Conservation (phyloP, 1,140 invertebrate species). For the Aphelinus certus region DNA sequence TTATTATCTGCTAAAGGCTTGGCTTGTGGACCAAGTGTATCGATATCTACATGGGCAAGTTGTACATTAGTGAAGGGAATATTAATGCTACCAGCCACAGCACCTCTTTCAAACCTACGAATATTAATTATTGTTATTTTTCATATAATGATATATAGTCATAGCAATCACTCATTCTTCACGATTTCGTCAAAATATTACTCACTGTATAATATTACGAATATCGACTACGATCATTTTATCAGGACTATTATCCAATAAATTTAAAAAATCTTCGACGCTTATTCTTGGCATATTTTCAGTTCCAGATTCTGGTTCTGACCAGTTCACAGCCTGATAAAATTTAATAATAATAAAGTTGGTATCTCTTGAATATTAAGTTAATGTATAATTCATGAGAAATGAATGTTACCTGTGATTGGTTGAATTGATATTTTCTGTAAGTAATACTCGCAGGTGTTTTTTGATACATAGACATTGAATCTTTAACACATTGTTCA, state of each 20-base stretch:
- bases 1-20: slow-evolving; percentile 68
- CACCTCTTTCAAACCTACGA: slow-evolving; percentile 77
- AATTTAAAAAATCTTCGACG: slow-evolving; percentile 81
- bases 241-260: slow-evolving; percentile 73
- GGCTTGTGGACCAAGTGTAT: slow-evolving; percentile 73
- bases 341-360: no score
- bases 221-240: slow-evolving; percentile 83
- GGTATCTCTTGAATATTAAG: slow-evolving; percentile 30
- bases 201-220: slow-evolving; percentile 76
- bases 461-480: slow-evolving; percentile 83
- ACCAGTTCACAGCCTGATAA: slow-evolving; percentile 75
- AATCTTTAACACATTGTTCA: slow-evolving; percentile 89
- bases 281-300: slow-evolving; percentile 79
- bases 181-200: slow-evolving; percentile 10
- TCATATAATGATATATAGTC: neutral
- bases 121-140: neutral
- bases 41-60: slow-evolving; percentile 71
- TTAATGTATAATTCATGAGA: slow-evolving; percentile 10
- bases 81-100: slow-evolving; percentile 83
- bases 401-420: slow-evolving; percentile 48
- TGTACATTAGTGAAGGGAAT: slow-evolving; percentile 83
- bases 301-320: slow-evolving; percentile 58
- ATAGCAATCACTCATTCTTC: no score
- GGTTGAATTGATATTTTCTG: slow-evolving; percentile 76
- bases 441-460: slow-evolving; percentile 91